Evolutionary conservation across 2,113 vertebrate species (phyloP).

Genomic region (Colius striatus): DNA sequence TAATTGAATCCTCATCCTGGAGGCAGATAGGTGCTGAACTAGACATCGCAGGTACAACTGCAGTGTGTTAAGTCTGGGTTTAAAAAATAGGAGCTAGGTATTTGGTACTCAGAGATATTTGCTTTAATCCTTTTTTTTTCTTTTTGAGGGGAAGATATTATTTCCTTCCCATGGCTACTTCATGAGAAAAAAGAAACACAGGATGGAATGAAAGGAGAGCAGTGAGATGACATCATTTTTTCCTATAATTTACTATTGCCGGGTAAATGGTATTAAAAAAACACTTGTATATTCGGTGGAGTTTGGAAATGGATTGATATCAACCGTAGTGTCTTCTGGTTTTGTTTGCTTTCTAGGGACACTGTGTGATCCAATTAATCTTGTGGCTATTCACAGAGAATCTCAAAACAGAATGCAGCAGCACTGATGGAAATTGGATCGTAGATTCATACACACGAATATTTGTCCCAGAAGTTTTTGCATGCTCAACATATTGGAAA

Average conservation of each 20-base stretch:
- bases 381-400: slow-evolving; percentile 9
- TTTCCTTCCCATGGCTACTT: neutral
- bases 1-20: slow-evolving; percentile 46
- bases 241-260: neutral
- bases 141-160: neutral
- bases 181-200: neutral
- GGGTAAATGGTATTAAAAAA: neutral
- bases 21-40: slow-evolving; percentile 21
- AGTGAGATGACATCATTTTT: neutral
- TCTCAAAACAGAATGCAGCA: neutral
- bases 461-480: slow-evolving; percentile 1
- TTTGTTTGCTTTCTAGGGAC: slow-evolving; percentile 24
- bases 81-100: slow-evolving; percentile 25
- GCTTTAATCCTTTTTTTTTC: neutral
- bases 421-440: slow-evolving; percentile 25
- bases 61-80: slow-evolving; percentile 20
- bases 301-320: neutral
- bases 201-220: neutral
- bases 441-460: slow-evolving; percentile 5
- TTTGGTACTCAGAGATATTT: slow-evolving; percentile 21
- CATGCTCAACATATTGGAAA: neutral
- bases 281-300: neutral
- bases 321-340: neutral
- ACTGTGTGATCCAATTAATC: neutral
- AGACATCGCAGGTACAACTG: slow-evolving; percentile 32